Conservation (phyloP, 2,797 vertebrate species). For the Acrocephalus scirpaceus region DNA sequence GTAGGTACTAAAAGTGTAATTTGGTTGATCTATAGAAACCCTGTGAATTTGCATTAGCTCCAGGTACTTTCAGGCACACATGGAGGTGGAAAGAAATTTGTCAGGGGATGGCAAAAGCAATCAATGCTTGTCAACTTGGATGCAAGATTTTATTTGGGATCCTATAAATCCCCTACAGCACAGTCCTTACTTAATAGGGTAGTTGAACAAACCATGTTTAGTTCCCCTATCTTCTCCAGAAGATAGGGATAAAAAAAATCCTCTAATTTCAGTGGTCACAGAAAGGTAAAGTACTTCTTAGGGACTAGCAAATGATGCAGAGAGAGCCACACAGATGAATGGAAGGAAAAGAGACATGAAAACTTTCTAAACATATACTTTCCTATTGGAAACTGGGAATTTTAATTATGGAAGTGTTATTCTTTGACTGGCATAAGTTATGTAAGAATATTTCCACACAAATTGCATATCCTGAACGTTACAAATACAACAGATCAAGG, state of each 20-base stretch:
- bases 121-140: background rate
- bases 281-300: background rate
- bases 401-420: background rate
- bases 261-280: background rate
- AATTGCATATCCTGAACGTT: slow-evolving; percentile 37
- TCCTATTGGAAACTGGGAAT: background rate
- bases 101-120: background rate
- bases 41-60: background rate
- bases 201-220: background rate
- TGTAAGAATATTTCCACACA: slow-evolving; percentile 44
- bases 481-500: slow-evolving; percentile 80
- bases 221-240: background rate
- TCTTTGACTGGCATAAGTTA: background rate
- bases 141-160: background rate
- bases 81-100: background rate
- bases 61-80: background rate
- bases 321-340: background rate
- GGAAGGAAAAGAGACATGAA: background rate
- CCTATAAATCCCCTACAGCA: background rate
- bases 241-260: background rate
- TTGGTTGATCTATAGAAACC: background rate
- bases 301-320: background rate
- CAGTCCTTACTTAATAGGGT: background rate
- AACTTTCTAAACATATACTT: background rate
- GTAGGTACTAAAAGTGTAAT: background rate